Base-by-base conservation (phyloP, 2,797 vertebrate species). In the Vireo griseus region DNA sequence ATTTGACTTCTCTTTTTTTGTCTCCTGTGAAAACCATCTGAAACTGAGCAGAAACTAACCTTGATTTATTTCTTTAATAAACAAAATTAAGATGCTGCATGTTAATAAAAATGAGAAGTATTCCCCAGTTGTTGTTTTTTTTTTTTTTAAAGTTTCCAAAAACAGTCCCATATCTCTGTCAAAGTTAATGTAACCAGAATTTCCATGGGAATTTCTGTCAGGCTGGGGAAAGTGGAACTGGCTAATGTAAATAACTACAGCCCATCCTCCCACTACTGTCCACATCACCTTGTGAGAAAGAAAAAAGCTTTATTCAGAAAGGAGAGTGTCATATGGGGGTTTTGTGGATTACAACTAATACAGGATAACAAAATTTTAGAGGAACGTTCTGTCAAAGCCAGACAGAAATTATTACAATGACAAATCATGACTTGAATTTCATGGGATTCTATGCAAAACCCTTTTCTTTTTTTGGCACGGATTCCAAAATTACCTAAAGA, bases 61-160 rank as follows among this genome's bases (percentile, higher is more conserved):
- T 96, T 95, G 94, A 96, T 96, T 97, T 96, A 92, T 96, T 94
- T 96, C 92, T 94, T 94, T 92, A 94, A 97, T 95, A 95, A 96
- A 96, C 81, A 95, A 80, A 95, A 95, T 87, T 73, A 92, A 94
- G 88, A 96, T 89, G 69, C 51, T 72, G 40, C 52, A 45, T 72
- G 73, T 86, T 95, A 97, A 94, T 94, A 96, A 96, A 96, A 96
- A 93, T 89, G 87, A 91, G 91, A 94, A 92, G 71, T 96, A 96
- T 94, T 94, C 95, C 92, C 83, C 33, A 82, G 89, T 18, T 82
- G 62, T 13, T 76, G 62, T 86, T 73, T 86, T 92, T 88, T 65
- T 88, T 65, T 83, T 93, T 88, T 65, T 76, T 63, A 0, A 83
- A 71, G 93, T 97, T 95, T 94, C 94, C 94, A 74, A 94, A 96